A percentile compares a stretch with the other conserved stretches of the same genome.
These are phyloP conservation scores for Halocaridina rubra DNA, from an alignment of 2,888 invertebrate species.

Conservation along the genomic window DNA sequence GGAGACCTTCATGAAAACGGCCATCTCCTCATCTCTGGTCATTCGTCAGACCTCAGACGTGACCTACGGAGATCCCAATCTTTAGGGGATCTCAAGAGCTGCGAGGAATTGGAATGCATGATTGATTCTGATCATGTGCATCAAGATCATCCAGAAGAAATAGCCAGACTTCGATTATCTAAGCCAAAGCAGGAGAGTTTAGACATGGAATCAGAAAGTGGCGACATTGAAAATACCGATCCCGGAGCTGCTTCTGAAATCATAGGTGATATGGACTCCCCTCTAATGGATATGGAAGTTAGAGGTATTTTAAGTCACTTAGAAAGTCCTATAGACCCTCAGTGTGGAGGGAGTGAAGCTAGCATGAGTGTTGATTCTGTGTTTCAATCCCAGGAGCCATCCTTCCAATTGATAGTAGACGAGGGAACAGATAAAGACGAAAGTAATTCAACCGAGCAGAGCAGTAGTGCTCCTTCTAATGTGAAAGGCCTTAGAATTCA, in stretches of 20 bases:
- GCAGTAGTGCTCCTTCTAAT: constrained; percentile 45
- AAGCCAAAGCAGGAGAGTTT: constrained; percentile 45
- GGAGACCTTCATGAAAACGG: constrained; percentile 71
- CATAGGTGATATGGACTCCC: constrained; percentile 71
- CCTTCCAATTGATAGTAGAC: constrained; percentile 60
- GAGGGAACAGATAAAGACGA: constrained; percentile 63
- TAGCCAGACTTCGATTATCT: constrained; percentile 69
- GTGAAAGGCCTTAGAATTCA: constrained; percentile 57
- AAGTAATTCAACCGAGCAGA: constrained; percentile 61
- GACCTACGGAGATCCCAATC: constrained; percentile 71
- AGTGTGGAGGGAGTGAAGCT: constrained; percentile 17
- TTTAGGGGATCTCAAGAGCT: constrained; percentile 71
- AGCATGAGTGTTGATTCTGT: constrained; percentile 16
- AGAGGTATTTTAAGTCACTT: constrained; percentile 70
- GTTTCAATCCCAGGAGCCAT: constrained; percentile 47
- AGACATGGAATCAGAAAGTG: constrained; percentile 64
- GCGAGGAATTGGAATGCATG: constrained; percentile 62
- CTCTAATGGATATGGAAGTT: constrained; percentile 72
- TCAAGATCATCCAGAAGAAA: constrained; percentile 72
- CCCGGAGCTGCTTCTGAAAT: constrained; percentile 70
- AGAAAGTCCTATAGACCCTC: constrained; percentile 36
- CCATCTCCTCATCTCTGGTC: constrained; percentile 51
- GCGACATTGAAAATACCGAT: constrained; percentile 66
- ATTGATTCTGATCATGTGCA: constrained; percentile 72
- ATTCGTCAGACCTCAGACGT: constrained; percentile 38